Conservation (phyloP, 2,797 vertebrate genomes). For the Gymnocypris eckloni region DNA sequence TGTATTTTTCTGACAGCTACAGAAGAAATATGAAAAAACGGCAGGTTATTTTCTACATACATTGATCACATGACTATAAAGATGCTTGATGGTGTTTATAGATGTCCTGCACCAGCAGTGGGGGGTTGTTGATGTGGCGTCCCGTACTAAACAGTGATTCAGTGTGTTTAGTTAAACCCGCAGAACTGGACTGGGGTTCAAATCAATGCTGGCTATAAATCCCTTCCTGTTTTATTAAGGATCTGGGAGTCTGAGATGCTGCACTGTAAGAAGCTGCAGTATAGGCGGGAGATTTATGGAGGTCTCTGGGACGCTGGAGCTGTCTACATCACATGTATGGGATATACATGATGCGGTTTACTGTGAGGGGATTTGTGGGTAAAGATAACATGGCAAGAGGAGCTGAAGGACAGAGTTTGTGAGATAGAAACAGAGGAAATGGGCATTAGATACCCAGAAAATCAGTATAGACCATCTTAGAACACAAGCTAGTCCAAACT, state of each 20-base stretch:
- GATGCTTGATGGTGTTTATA: background rate
- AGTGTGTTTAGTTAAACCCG: constrained; percentile 48
- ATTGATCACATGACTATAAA: background rate
- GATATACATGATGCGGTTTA: background rate
- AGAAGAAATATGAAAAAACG: background rate
- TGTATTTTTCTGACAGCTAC: background rate
- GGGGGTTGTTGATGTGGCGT: background rate
- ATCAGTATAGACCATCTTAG: background rate
- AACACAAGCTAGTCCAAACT: background rate
- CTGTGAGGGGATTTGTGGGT: background rate
- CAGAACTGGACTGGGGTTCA: constrained; percentile 35
- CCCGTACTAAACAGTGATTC: constrained; percentile 23
- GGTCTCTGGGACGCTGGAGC: constrained; percentile 28
- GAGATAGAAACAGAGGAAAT: background rate
- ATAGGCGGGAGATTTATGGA: constrained; percentile 61
- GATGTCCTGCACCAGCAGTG: background rate
- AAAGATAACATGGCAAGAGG: background rate
- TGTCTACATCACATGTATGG: constrained; percentile 10
- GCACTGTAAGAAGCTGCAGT: constrained; percentile 59
- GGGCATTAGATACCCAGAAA: background rate
- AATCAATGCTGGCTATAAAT: constrained; percentile 60
- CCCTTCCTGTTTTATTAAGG: constrained; percentile 56
- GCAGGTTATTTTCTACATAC: background rate
- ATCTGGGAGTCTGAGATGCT: constrained; percentile 55
- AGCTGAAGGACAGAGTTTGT: background rate